phyloP scores from a whole-genome alignment of 2,888 invertebrate species.

The Plagodis dolabraria region DNA sequence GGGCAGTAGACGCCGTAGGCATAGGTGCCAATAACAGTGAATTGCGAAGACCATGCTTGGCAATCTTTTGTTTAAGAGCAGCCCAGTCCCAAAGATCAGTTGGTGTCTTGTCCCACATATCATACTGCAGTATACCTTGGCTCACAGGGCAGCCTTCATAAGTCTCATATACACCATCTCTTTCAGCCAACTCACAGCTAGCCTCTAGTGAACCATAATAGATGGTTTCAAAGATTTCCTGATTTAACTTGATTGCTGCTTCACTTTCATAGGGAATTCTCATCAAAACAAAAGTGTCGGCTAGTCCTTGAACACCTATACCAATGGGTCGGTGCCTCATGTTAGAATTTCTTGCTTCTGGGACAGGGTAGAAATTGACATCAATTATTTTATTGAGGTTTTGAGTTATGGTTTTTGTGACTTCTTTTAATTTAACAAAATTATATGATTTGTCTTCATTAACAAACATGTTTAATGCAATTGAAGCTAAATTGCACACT shows the following conservation, averaged over 20 bases:
- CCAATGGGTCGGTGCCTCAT: conserved; percentile 93
- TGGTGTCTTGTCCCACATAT: conserved; percentile 98
- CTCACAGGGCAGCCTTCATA: conserved; percentile 97
- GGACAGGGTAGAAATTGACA: conserved; percentile 97
- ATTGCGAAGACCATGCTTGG: conserved; percentile 95
- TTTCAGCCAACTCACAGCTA: conserved; percentile 96
- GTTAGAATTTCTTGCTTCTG: conserved; percentile 95
- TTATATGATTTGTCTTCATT: conserved; percentile 91
- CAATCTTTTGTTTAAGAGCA: conserved; percentile 92
- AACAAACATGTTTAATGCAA: conserved; percentile 98
- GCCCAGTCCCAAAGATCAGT: conserved; percentile 96
- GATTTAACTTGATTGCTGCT: conserved; percentile 93
- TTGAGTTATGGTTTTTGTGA: conserved; percentile 94
- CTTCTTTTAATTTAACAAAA: conserved; percentile 93
- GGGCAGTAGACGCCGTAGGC: conserved; percentile 99
- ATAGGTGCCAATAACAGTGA: conserved; percentile 97
- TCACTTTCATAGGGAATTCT: conserved; percentile 96
- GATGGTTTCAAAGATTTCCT: conserved; percentile 98
- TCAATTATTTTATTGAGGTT: conserved; percentile 99
- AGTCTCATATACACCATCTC: conserved; percentile 94
- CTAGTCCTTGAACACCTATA: conserved; percentile 98
- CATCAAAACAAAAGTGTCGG: conserved; percentile 98
- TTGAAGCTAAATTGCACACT: conserved; percentile 98
- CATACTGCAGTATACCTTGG: conserved; percentile 97
- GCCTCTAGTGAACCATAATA: conserved; percentile 99